phyloP scores from a whole-genome alignment of 2,797 vertebrate genomes.

The Halcyon leucocephala region DNA sequence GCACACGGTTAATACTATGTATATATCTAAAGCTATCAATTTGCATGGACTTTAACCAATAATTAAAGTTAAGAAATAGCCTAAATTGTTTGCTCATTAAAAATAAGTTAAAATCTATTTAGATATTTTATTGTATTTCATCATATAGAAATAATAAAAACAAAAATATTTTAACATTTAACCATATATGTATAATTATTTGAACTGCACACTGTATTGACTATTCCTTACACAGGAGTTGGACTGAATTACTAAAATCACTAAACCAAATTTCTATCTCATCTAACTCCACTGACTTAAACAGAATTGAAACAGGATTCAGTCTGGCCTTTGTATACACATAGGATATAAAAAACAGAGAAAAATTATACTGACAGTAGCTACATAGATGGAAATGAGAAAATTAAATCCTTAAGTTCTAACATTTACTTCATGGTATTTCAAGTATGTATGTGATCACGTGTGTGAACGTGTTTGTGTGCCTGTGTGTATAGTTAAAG shows the following conservation, averaged over 20 bases:
- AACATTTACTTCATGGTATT: accelerated
- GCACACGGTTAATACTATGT: neutral
- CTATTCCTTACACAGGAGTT: neutral
- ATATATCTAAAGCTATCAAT: neutral
- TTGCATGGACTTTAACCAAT: neutral
- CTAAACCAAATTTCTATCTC: neutral
- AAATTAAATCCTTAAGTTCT: neutral
- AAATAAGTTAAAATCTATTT: neutral
- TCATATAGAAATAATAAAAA: neutral
- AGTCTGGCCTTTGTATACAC: neutral
- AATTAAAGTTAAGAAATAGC: neutral
- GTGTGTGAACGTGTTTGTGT: neutral
- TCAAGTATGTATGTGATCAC: neutral
- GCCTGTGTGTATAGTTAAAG: neutral
- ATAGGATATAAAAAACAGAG: neutral
- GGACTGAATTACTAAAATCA: neutral
- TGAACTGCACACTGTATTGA: neutral
- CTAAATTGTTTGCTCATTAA: neutral
- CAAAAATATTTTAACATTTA: neutral
- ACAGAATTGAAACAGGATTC: neutral
- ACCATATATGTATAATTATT: neutral
- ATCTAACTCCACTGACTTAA: neutral
- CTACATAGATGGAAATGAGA: neutral
- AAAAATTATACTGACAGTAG: neutral
- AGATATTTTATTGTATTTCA: neutral